Evolutionary conservation across 2,113 vertebrate genomes (phyloP).

Genomic region (cattle (Bos taurus)): ARS-UCD2.0 NC_037341.1:61808501-61809000

Average conservation of each 20-base stretch:
- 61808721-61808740: background rate
- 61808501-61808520: background rate
- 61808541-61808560: background rate
- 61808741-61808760: background rate
- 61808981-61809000: background rate
- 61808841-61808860: background rate
- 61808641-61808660: background rate
- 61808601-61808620: background rate
- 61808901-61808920: background rate
- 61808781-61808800: background rate
- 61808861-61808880: background rate
- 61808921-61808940: background rate
- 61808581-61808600: background rate
- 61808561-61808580: background rate
- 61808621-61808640: background rate
- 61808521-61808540: background rate
- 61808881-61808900: background rate
- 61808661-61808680: background rate
- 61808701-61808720: background rate
- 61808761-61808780: background rate
- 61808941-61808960: background rate
- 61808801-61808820: background rate
- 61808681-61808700: background rate
- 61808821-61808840: background rate
- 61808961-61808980: background rate